Base-by-base conservation (phyloP, 2,888 invertebrate genomes). In the Polyommatus iphigenia region DNA sequence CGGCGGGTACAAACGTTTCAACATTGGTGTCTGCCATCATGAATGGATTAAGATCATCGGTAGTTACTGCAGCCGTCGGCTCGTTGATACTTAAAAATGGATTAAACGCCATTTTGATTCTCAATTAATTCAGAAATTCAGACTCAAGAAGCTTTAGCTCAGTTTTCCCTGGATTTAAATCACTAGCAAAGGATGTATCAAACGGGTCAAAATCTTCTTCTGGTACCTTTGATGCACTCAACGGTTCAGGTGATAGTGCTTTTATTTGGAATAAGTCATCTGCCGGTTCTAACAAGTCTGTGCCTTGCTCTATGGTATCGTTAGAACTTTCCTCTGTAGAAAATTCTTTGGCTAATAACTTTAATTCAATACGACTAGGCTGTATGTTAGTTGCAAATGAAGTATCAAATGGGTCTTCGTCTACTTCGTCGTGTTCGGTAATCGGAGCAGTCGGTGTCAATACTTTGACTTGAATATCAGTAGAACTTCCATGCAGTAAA, bases 371-470 rank as follows among this genome's bases (percentile, higher is more conserved):
- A 89, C 96, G 96, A 4, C 97, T 97, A 0, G 97, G 97, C 77
- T 95, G 92, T 78, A 97, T 95, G 85, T 97, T 96, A 79, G 94
- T 94, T 0, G 97, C 97, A 83, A 97, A 97, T 0, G 98, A 97
- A 0, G 98, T 98, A 86, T 98, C 98, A 87, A 98, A 98, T 0
- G 98, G 98, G 92, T 98, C 98, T 10, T 91, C 88, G 82, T 96
- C 93, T 79, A 93, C 91, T 76, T 90, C 85, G 2, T 76, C 91
- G 78, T 80, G 72, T 77, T 95, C 90, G 0, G 96, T 95, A 0
- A 86, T 71, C 36, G 86, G 90, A 18, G 85, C 89, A 6, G 87
- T 87, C 8, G 93, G 93, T 13, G 97, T 97, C 73, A 97, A 86
- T 76, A 97, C 96, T 88, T 97, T 97, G 1, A 94, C 95, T 79